Evolutionary conservation across 2,113 vertebrate genomes (phyloP), one percentile per base, ranked within the genome.

Genomic region (Sebastes schlegelii): DNA sequence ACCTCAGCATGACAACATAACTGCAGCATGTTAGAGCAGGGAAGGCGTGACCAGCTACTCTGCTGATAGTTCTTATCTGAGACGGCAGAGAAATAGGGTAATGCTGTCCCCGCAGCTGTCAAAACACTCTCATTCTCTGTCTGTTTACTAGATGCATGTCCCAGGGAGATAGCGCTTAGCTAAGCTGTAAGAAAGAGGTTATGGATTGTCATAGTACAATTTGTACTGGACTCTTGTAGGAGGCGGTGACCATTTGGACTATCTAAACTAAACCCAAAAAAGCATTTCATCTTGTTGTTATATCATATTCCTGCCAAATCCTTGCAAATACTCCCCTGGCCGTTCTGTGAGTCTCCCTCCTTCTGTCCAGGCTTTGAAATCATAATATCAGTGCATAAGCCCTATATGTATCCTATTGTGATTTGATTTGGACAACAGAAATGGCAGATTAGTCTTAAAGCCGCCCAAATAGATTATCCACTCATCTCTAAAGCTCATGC

Each of bases 401-500:
- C 74, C 79, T 91, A 81, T 85, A 91, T 91, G 85, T 90, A 82
- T 90, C 87, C 84, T 71, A 79, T 88, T 93, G 91, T 88, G 91
- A 92, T 95, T 93, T 91, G 82, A 92, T 94, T 91, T 86, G 86
- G 88, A 91, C 86, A 94, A 74, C 84, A 88, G 88, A 92, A 92
- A 93, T 94, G 89, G 83, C 85, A 95, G 92, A 95, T 94, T 92
- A 94, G 89, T 85, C 74, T 80, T 88, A 92, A 94, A 92, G 92
- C 92, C 81, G 19, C 71, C 83, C 64, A 92, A 95, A 89, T 88
- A 94, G 93, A 94, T 94, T 92, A 95, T 94, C 92, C 88, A 94
- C 93, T 96, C 93, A 94, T 95, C 95, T 92, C 92, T 83, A 87
- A 87, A 92, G 90, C 93, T 93, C 86, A 93, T 95, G 93, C 92